Evolutionary conservation across 1,140 invertebrate species (phyloP).

Genomic region (Lepidurus arcticus): DNA sequence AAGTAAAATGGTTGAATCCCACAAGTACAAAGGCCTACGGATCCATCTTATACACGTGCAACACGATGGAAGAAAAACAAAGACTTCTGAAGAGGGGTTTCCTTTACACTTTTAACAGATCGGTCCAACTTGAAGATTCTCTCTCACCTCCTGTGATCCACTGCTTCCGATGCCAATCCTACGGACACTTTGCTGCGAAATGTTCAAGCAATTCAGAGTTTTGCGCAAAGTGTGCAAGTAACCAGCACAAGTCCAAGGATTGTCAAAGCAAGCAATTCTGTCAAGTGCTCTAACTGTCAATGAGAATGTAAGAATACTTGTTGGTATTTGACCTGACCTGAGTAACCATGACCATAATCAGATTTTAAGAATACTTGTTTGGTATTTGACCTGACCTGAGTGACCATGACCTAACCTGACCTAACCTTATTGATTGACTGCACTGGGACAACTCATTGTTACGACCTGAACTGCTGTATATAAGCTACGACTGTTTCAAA

Average conservation of each 20-base stretch:
- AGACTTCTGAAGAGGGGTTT: neutral
- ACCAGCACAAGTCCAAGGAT: neutral
- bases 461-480: no score
- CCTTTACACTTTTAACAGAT: slow-evolving; percentile 4
- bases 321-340: no score
- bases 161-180: slow-evolving; percentile 23
- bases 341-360: no score
- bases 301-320: no score
- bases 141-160: neutral
- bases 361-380: no score
- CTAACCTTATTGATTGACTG: no score
- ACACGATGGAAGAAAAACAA: slow-evolving; percentile 24
- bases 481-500: no score
- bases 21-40: slow-evolving; percentile 10
- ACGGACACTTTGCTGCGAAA: neutral
- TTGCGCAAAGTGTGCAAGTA: slow-evolving; percentile 2
- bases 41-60: neutral
- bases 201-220: neutral
- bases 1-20: slow-evolving; percentile 4
- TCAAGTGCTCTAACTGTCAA: slow-evolving; percentile 28
- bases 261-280: slow-evolving; percentile 15
- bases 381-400: no score
- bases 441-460: no score
- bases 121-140: slow-evolving; percentile 19
- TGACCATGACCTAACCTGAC: no score